phyloP scores from a whole-genome alignment of 2,888 invertebrate genomes.

The Trissonchulus sp. region DNA sequence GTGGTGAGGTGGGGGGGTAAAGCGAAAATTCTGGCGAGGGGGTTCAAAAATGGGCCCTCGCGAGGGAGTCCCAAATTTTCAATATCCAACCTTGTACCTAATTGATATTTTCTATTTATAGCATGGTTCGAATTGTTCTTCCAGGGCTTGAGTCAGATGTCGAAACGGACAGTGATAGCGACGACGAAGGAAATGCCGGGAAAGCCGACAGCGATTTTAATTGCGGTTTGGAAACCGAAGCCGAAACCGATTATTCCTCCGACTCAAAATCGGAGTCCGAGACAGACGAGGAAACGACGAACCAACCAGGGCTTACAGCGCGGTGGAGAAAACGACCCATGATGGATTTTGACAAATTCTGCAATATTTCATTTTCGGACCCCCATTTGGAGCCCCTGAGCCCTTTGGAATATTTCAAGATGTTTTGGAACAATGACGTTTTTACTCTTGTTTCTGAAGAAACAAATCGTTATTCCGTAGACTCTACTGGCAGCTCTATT shows the following conservation, averaged over 20 bases:
- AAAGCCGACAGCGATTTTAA: not conserved
- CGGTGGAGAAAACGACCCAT: too few species aligned
- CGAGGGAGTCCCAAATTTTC: too few species aligned
- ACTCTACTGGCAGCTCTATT: not conserved
- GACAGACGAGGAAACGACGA: not conserved
- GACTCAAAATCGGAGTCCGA: not conserved
- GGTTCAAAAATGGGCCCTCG: too few species aligned
- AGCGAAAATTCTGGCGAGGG: too few species aligned
- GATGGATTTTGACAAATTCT: too few species aligned
- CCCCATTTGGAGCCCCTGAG: not conserved
- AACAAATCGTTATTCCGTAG: slow-evolving; percentile 15
- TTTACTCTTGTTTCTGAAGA: not conserved
- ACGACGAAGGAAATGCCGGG: not conserved
- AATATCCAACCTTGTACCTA: too few species aligned
- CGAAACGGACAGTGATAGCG: not conserved
- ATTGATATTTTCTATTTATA: too few species aligned
- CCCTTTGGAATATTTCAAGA: not conserved
- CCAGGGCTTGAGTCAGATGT: not conserved
- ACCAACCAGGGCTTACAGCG: too few species aligned
- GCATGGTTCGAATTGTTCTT: too few species aligned
- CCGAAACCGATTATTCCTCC: not conserved
- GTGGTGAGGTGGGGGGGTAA: too few species aligned
- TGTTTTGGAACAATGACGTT: not conserved
- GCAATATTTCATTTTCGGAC: not conserved
- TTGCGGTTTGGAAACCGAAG: not conserved